Evolutionary conservation across 2,888 invertebrate species (phyloP), one percentile per base, ranked within the genome.

Genomic region (Phaedon cochleariae): DNA sequence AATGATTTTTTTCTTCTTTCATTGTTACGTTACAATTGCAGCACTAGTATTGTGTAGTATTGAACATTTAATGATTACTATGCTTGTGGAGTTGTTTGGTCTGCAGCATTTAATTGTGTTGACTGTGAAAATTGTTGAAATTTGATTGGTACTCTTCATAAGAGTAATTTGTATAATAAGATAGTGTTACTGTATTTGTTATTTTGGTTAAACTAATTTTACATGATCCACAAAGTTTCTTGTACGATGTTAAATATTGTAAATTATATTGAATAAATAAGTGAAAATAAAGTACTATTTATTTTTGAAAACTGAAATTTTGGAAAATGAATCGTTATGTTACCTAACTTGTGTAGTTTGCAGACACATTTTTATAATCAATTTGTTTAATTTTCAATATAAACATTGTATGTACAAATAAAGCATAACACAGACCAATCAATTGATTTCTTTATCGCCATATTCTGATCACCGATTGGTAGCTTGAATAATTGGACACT

Each of bases 361-460:
- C 72, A 73, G 69, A 69, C 72, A 73, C 70, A 75, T 74, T 77
- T 77, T 76, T 77, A 77, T 77, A 77, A 72, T 71, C 73, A 70
- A 73, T 71, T 72, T 74, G 73, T 73, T 73, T 71, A 71, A 15
- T 41, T 41, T 41, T 15, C 41, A 41, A 41, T 41, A 41, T 41
- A 41, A 73, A 73, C 70, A 71, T 71, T 73, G 70, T 68, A 67
- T 65, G 67, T 68, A 64, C 60, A 63, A 71, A 67, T 67, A 73
- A 73, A 71, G 59, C 65, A 59, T 69, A 71, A 71, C 67, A 59
- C 65, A 64, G 22, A 60, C 59, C 18, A 52, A 15, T 52, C 18
- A 22, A 49, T 51, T 59, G 34, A n/a, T 63, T 55, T 31, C 26
- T 55, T 29, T 7, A 15, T 12, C 29, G 34, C 34, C 15, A 41